phyloP scores from a whole-genome alignment of 2,888 invertebrate species.

The Tricholauxania praeusta region DNA sequence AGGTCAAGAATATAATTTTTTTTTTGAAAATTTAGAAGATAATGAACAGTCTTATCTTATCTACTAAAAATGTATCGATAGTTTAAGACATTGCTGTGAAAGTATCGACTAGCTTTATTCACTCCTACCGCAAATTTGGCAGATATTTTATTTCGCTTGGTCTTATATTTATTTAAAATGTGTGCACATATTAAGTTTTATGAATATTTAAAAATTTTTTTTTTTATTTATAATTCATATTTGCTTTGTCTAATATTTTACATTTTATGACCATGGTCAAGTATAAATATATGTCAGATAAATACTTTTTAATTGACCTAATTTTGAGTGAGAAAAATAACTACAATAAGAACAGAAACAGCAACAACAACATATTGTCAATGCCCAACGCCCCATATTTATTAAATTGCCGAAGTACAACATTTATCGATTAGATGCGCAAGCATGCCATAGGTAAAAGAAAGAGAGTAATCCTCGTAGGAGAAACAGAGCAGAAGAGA shows the following conservation, averaged over 20 bases:
- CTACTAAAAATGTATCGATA: no score
- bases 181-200: neutral
- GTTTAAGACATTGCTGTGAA: no score
- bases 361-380: neutral
- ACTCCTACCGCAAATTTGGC: no score
- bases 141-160: no score
- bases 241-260: neutral
- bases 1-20: no score
- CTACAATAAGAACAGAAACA: neutral
- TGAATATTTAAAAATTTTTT: neutral
- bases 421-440: conserved; percentile 50
- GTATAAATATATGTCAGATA: neutral
- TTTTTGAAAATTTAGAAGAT: no score
- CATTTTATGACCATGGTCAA: conserved; percentile 3
- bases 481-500: neutral
- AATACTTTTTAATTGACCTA: conserved; percentile 28
- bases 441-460: conserved; percentile 34
- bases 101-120: no score
- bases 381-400: neutral
- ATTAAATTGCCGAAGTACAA: conserved; percentile 1
- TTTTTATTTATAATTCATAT: neutral
- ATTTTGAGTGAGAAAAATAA: neutral
- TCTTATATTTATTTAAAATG: neutral
- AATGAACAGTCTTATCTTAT: no score
- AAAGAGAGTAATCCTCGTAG: neutral